phyloP scores from a whole-genome alignment of 2,113 vertebrate species.

The Scomber scombrus region DNA sequence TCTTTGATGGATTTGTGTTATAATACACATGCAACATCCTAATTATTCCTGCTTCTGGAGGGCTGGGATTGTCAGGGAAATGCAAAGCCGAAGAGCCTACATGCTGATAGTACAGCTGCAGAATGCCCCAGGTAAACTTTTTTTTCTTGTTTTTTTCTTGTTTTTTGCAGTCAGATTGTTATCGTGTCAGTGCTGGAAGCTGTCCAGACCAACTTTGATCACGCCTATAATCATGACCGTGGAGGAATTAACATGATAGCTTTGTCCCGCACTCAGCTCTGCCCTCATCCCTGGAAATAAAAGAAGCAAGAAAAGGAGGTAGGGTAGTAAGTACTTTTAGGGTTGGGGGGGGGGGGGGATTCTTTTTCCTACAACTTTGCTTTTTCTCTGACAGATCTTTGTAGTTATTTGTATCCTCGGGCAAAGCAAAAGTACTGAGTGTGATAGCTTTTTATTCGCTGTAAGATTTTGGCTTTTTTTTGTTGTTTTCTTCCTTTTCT shows the following conservation, averaged over 20 bases:
- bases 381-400: slow-evolving; percentile 73
- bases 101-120: slow-evolving; percentile 36
- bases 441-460: slow-evolving; percentile 59
- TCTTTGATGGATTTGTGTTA: slow-evolving; percentile 69
- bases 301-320: slow-evolving; percentile 22
- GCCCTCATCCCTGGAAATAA: slow-evolving; percentile 52
- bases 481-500: slow-evolving; percentile 62
- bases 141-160: background rate
- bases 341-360: background rate
- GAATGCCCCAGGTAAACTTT: slow-evolving; percentile 32
- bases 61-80: slow-evolving; percentile 28
- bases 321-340: slow-evolving; percentile 32
- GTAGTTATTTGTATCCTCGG: slow-evolving; percentile 78
- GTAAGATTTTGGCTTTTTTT: slow-evolving; percentile 39
- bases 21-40: slow-evolving; percentile 44
- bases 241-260: slow-evolving; percentile 47
- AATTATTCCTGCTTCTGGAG: slow-evolving; percentile 55
- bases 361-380: slow-evolving; percentile 23
- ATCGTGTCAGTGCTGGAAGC: slow-evolving; percentile 51
- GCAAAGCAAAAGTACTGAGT: slow-evolving; percentile 65
- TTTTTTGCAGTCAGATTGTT: slow-evolving; percentile 60
- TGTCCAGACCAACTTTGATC: slow-evolving; percentile 70
- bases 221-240: slow-evolving; percentile 46
- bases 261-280: slow-evolving; percentile 50
- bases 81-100: slow-evolving; percentile 24